Conservation (phyloP, 2,888 invertebrate genomes). For the Diarsia rubi region DNA sequence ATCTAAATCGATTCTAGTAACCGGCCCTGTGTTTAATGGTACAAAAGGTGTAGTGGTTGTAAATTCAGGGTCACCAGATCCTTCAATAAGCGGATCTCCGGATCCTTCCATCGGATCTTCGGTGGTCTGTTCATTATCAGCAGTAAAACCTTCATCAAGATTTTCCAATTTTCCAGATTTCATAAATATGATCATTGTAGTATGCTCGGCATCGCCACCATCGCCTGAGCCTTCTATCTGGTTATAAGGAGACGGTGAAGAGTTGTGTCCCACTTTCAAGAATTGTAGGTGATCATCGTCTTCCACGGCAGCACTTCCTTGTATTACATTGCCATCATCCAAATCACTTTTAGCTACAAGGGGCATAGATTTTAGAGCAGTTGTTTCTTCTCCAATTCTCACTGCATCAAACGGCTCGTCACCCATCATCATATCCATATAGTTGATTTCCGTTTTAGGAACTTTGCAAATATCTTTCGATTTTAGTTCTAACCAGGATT, state of each 20-base stretch:
- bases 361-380: constrained; percentile 84
- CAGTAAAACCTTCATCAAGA: constrained; percentile 69
- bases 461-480: constrained; percentile 89
- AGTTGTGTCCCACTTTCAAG: constrained; percentile 79
- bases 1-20: constrained; percentile 74
- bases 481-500: constrained; percentile 91
- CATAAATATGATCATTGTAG: constrained; percentile 81
- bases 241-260: constrained; percentile 71
- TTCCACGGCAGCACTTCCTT: constrained; percentile 74
- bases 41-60: constrained; percentile 74
- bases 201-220: constrained; percentile 81
- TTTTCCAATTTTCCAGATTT: constrained; percentile 71
- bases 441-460: constrained; percentile 77
- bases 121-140: constrained; percentile 75
- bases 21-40: constrained; percentile 78
- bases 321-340: constrained; percentile 85
- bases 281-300: constrained; percentile 86
- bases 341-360: constrained; percentile 81
- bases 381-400: constrained; percentile 81
- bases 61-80: constrained; percentile 76
- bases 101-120: constrained; percentile 83
- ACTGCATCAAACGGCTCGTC: constrained; percentile 90
- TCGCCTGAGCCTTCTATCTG: constrained; percentile 83
- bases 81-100: constrained; percentile 72
- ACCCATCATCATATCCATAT: constrained; percentile 92